phyloP scores from a whole-genome alignment of 2,888 invertebrate species.

The Trissolcus japonicus region DNA sequence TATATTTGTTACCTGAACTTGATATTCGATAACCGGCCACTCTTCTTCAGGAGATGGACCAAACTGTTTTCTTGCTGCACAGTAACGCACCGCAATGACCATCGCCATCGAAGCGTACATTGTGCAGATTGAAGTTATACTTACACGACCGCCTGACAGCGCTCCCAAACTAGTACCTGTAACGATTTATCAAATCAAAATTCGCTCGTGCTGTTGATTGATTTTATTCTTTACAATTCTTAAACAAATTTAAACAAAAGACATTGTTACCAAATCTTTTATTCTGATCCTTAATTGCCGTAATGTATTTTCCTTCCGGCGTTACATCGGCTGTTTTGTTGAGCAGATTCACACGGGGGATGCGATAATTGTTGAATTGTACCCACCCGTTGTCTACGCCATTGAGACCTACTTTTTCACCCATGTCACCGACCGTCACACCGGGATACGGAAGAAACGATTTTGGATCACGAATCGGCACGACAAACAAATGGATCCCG shows the following conservation, averaged over 20 bases:
- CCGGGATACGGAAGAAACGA: slow-evolving; percentile 86
- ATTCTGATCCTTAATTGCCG: slow-evolving; percentile 87
- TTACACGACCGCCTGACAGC: slow-evolving; percentile 88
- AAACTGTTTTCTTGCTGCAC: slow-evolving; percentile 91
- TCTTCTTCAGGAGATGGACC: slow-evolving; percentile 86
- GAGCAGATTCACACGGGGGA: slow-evolving; percentile 87
- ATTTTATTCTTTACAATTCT: too few relatives aligned
- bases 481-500: slow-evolving; percentile 93
- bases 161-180: slow-evolving; percentile 85
- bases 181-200: neutral
- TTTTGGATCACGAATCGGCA: slow-evolving; percentile 86
- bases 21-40: slow-evolving; percentile 93
- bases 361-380: slow-evolving; percentile 87
- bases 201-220: neutral
- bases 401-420: slow-evolving; percentile 93
- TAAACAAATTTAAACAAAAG: too few relatives aligned
- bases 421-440: slow-evolving; percentile 92
- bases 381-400: slow-evolving; percentile 95
- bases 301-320: slow-evolving; percentile 87
- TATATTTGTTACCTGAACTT: slow-evolving; percentile 83
- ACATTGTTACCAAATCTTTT: slow-evolving; percentile 84
- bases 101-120: slow-evolving; percentile 80
- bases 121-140: slow-evolving; percentile 81
- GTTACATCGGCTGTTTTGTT: slow-evolving; percentile 93
- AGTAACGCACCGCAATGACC: slow-evolving; percentile 90